A percentile compares a stretch with the other conserved stretches of the same genome.
Conservation (phyloP, 1,140 invertebrate genomes). For the Drosophila varians region DNA sequence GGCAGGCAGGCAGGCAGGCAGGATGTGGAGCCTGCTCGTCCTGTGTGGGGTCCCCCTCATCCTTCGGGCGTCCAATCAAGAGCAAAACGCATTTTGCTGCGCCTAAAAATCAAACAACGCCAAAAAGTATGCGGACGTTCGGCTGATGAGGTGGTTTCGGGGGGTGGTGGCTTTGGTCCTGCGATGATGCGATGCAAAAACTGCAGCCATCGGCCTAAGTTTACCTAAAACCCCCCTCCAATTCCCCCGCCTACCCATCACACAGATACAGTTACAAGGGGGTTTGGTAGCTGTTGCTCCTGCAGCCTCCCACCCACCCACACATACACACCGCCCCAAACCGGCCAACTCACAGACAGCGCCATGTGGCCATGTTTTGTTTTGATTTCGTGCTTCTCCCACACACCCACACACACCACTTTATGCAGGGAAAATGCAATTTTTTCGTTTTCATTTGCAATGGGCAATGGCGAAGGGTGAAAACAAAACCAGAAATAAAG, state of each 20-base stretch:
- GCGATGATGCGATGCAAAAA: constrained; percentile 26
- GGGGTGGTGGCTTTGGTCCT: background rate
- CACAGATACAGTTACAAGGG: constrained; percentile 2
- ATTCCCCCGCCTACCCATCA: constrained; percentile 27
- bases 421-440: constrained; percentile 58
- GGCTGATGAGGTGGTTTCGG: constrained; percentile 8
- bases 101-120: constrained; percentile 78
- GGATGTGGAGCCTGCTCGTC: background rate
- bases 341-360: constrained; percentile 22
- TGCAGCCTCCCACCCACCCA: constrained; percentile 3
- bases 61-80: constrained; percentile 49
- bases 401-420: constrained; percentile 12
- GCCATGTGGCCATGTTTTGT: constrained; percentile 68
- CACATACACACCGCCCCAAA: background rate
- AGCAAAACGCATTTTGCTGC: constrained; percentile 75
- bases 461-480: constrained; percentile 4
- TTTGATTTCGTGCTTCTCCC: constrained; percentile 67
- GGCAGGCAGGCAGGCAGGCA: background rate
- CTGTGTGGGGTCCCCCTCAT: constrained; percentile 8
- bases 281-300: constrained; percentile 58
- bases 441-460: constrained; percentile 78
- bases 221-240: constrained; percentile 45
- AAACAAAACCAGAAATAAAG: constrained; percentile 5
- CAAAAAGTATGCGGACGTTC: constrained; percentile 74
- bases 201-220: constrained; percentile 51